Percentiles rank a stretch among this genome's conserved stretches.
Conservation (phyloP, 1,140 invertebrate genomes). For the Phthorimaea operculella region DNA sequence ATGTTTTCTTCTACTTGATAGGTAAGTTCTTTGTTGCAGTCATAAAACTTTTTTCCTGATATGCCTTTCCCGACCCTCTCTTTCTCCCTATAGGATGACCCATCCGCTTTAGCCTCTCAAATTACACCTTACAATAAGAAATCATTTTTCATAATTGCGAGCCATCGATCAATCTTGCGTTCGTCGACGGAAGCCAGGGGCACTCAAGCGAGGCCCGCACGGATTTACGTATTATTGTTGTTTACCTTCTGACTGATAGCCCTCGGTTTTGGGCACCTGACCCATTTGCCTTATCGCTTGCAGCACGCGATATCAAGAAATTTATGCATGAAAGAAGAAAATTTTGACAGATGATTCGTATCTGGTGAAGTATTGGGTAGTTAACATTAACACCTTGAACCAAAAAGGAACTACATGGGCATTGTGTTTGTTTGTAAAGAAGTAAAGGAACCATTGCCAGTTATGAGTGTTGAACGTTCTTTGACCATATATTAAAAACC, state of each 20-base stretch:
- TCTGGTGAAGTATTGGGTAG: slow-evolving; percentile 17
- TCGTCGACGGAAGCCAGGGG: slow-evolving; percentile 38
- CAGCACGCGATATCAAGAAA: slow-evolving; percentile 41
- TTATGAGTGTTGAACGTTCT: no score
- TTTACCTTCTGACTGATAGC: slow-evolving; percentile 48
- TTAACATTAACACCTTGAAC: neutral
- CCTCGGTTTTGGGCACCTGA: slow-evolving; percentile 29
- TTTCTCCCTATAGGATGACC: no score
- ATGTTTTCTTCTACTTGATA: no score
- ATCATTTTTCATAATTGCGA: slow-evolving; percentile 43
- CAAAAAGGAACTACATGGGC: no score
- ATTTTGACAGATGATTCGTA: slow-evolving; percentile 13
- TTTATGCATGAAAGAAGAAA: slow-evolving; percentile 27
- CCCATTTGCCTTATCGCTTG: slow-evolving; percentile 40
- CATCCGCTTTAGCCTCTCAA: no score
- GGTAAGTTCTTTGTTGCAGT: no score
- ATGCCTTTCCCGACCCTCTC: no score
- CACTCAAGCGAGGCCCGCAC: slow-evolving; percentile 40
- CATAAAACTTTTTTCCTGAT: no score
- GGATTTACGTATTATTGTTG: slow-evolving; percentile 45
- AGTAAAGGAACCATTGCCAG: no score
- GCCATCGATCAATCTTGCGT: slow-evolving; percentile 38
- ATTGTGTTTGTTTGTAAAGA: no score
- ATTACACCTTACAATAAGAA: slow-evolving; percentile 10
- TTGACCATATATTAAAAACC: no score